A percentile compares a stretch with the other conserved stretches of the same genome.
These are phyloP conservation scores for Hydrocynus forskahlii DNA, from an alignment of 2,797 vertebrate genomes.

Conservation along the genomic window DNA sequence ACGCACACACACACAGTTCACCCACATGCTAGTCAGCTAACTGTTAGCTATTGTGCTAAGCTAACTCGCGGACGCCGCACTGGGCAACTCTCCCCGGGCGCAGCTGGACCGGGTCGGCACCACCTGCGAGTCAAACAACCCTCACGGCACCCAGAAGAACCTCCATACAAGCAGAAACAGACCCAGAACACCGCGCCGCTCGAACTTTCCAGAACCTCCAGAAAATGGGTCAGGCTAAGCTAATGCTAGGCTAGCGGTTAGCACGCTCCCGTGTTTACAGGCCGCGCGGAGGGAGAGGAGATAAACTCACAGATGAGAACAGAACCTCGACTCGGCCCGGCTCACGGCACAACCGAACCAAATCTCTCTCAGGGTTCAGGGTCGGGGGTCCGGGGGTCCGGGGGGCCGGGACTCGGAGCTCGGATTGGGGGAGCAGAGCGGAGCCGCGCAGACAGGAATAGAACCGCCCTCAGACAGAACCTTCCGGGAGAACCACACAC, in stretches of 20 bases:
- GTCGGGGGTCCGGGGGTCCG: too few species aligned
- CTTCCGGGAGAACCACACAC: too few species aligned
- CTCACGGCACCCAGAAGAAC: too few species aligned
- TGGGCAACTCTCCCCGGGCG: too few species aligned
- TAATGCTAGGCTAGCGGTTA: neutral
- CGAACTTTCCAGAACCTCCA: neutral
- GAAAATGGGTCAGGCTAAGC: neutral
- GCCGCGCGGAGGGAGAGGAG: too few species aligned
- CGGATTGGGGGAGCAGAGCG: too few species aligned
- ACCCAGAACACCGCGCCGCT: neutral
- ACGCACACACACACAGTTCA: neutral
- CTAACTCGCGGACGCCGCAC: neutral
- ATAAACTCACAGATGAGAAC: constrained; percentile 49
- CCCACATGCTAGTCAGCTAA: constrained; percentile 48
- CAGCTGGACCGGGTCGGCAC: neutral
- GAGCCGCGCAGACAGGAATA: too few species aligned
- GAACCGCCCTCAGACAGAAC: too few species aligned
- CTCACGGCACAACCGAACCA: constrained; percentile 30
- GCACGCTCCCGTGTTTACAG: neutral
- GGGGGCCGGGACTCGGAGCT: neutral
- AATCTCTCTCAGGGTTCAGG: neutral
- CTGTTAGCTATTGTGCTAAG: constrained; percentile 32
- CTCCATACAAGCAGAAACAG: too few species aligned
- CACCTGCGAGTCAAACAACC: too few species aligned
- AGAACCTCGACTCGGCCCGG: neutral